phyloP scores from a whole-genome alignment of 2,888 invertebrate species.

The Pollenia labialis region DNA sequence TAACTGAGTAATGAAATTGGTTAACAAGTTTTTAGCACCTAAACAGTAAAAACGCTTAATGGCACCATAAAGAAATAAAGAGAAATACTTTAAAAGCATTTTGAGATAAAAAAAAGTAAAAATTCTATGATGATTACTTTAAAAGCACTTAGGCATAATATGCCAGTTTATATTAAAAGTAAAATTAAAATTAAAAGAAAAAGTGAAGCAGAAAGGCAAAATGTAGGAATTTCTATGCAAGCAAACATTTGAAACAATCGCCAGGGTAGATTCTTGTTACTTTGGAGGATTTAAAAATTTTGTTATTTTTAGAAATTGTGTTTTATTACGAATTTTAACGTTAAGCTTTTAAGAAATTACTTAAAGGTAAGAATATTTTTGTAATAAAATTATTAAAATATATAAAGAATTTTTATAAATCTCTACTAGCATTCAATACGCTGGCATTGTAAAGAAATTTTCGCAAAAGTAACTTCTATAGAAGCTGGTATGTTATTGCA shows the following conservation, averaged over 20 bases:
- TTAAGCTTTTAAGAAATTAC: too few relatives aligned
- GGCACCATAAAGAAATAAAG: slow-evolving; percentile 39
- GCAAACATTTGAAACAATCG: neutral
- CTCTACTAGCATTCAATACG: too few relatives aligned
- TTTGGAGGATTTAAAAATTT: too few relatives aligned
- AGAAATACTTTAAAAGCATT: slow-evolving; percentile 56
- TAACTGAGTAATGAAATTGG: slow-evolving; percentile 49
- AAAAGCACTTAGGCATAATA: slow-evolving; percentile 42
- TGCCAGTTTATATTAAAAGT: slow-evolving; percentile 5
- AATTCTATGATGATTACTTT: slow-evolving; percentile 27
- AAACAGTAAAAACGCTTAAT: slow-evolving; percentile 38
- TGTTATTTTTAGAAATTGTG: too few relatives aligned
- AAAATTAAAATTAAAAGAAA: neutral
- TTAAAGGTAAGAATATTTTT: too few relatives aligned
- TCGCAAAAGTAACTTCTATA: too few relatives aligned
- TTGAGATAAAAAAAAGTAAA: slow-evolving; percentile 27
- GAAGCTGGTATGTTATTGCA: too few relatives aligned
- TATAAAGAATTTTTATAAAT: too few relatives aligned
- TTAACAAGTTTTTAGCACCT: slow-evolving; percentile 64
- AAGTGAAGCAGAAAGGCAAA: neutral
- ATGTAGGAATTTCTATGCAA: neutral
- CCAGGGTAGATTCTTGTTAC: neutral
- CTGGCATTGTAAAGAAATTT: too few relatives aligned
- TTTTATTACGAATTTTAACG: too few relatives aligned
- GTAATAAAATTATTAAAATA: too few relatives aligned